phyloP scores from a whole-genome alignment of 2,113 vertebrate species.

The Zosterops pallidus region DNA sequence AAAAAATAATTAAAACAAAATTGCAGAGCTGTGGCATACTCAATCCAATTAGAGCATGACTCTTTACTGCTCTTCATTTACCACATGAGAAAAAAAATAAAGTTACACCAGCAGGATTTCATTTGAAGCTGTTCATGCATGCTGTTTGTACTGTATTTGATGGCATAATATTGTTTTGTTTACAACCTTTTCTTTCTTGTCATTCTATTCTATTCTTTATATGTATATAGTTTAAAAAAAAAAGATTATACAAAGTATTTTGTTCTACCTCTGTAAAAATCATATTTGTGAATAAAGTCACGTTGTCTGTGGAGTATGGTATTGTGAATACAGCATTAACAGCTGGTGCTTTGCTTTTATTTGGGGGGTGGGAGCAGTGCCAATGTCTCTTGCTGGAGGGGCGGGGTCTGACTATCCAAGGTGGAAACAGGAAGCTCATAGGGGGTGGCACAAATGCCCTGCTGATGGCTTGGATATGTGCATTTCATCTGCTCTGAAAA shows the following conservation, averaged over 20 bases:
- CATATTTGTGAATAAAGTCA: constrained; percentile 83
- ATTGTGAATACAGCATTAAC: constrained; percentile 64
- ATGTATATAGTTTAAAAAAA: constrained; percentile 67
- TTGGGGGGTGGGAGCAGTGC: neutral
- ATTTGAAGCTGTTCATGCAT: constrained; percentile 66
- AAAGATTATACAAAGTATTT: constrained; percentile 77
- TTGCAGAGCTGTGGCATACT: constrained; percentile 30
- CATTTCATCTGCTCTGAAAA: neutral
- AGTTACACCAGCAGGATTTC: constrained; percentile 67
- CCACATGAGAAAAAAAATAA: constrained; percentile 32
- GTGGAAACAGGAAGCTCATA: neutral
- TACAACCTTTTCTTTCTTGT: constrained; percentile 31
- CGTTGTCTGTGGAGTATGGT: constrained; percentile 71
- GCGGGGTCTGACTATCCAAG: neutral
- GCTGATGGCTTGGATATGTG: neutral
- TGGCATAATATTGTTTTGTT: constrained; percentile 56
- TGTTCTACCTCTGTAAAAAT: constrained; percentile 82
- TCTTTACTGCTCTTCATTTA: constrained; percentile 57
- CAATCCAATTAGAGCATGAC: constrained; percentile 47
- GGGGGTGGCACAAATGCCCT: neutral
- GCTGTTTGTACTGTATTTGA: constrained; percentile 66
- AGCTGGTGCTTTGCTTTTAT: constrained; percentile 50
- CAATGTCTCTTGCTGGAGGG: rapidly evolving
- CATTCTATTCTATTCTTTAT: constrained; percentile 62
- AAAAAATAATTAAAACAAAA: constrained; percentile 42